These are phyloP conservation scores for Chrysolina haemoptera DNA, from an alignment of 2,888 invertebrate genomes.

Conservation along the genomic window DNA sequence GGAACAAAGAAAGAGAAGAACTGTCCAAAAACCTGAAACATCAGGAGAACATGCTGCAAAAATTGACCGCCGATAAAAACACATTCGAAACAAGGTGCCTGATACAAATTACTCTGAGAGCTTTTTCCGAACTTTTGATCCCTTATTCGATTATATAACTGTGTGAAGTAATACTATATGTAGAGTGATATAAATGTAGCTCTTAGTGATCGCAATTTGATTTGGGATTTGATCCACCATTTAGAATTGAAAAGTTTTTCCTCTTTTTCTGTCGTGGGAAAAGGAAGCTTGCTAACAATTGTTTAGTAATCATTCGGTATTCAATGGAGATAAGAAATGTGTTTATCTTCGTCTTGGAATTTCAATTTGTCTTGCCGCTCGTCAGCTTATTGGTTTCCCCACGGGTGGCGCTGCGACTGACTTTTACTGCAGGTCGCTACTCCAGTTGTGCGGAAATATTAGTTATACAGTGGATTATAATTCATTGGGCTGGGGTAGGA, in stretches of 20 bases:
- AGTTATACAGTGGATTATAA: too few species aligned
- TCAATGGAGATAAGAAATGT: too few species aligned
- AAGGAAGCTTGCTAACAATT: too few species aligned
- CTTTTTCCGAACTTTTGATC: constrained; percentile 65
- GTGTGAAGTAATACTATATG: constrained; percentile 21
- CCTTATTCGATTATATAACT: constrained; percentile 52
- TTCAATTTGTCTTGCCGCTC: too few species aligned
- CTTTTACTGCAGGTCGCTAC: too few species aligned
- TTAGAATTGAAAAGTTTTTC: background rate
- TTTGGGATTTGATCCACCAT: background rate
- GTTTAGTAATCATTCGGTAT: too few species aligned
- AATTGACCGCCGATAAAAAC: constrained; percentile 61
- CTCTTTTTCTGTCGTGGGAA: background rate
- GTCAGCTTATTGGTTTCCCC: too few species aligned
- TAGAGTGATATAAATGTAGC: constrained; percentile 16
- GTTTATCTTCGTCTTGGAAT: too few species aligned
- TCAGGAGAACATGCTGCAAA: constrained; percentile 61
- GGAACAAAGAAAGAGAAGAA: constrained; percentile 64
- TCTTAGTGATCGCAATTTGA: constrained; percentile 7
- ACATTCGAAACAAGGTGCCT: constrained; percentile 67
- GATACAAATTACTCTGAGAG: constrained; percentile 64
- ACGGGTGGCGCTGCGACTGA: too few species aligned
- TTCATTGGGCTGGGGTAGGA: too few species aligned
- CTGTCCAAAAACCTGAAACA: constrained; percentile 59
- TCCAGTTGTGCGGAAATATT: too few species aligned